Conservation (phyloP, 2,113 vertebrate genomes). For the Coregonus clupeaformis region DNA sequence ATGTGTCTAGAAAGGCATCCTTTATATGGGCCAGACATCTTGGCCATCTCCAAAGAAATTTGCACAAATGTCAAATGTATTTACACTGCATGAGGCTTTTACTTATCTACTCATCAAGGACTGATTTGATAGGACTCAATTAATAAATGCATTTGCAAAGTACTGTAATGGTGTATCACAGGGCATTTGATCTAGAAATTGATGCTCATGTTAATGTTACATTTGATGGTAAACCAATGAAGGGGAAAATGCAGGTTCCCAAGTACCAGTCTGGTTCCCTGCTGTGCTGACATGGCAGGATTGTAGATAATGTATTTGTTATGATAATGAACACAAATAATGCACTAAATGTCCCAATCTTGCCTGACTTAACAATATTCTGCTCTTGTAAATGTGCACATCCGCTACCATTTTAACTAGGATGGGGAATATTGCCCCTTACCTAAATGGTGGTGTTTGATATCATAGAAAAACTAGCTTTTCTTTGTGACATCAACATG, state of each 20-base stretch:
- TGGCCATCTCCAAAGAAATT: too few species aligned
- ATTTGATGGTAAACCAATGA: background rate
- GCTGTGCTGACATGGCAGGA: background rate
- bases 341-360: background rate
- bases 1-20: background rate
- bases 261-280: background rate
- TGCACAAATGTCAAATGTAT: too few species aligned
- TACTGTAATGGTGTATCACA: background rate
- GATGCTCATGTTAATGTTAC: too few species aligned
- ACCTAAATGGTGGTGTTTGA: background rate
- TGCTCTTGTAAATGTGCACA: background rate
- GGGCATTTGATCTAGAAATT: too few species aligned
- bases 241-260: background rate
- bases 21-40: background rate
- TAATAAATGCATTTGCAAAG: background rate
- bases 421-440: background rate
- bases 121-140: background rate
- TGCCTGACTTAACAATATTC: background rate
- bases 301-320: constrained; percentile 7
- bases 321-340: constrained; percentile 9
- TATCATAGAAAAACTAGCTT: too few species aligned
- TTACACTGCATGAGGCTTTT: background rate
- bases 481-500: too few species aligned
- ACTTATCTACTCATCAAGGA: background rate
- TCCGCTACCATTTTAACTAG: background rate